Base-by-base conservation (phyloP, 2,797 vertebrate genomes). In the Anomalospiza imberbis region DNA sequence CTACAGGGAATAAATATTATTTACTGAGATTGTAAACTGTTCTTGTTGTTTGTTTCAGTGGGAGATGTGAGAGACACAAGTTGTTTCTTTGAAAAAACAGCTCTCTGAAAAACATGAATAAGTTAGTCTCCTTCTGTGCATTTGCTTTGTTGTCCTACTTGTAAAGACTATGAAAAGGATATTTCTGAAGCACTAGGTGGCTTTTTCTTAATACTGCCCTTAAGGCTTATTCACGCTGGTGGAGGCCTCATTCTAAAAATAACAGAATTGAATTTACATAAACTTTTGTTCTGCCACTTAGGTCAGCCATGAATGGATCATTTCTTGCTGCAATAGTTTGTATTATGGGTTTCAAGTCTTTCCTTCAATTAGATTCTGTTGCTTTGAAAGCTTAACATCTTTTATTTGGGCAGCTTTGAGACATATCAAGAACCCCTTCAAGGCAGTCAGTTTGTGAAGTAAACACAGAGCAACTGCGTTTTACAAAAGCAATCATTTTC, bases 81-180 rank as follows among this genome's bases (percentile, higher is more conserved):
- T 60, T 74, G 36, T 67, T 87, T 79, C 26, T 94, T 91, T 91
- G 78, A 89, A 93, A 88, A 89, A 85, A 48, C 5, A 63, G 20
- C 28, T 73, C 53, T 96, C 93, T 85, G 84, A 77, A 89, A 89
- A 82, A 88, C 48, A 68, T 67, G 57, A 95, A 83, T 36, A 38
- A 73, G 68, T 76, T 91, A 87, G 47, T 73, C 16, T 87, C 67
- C n/a, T 90, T 84, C 58, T 70, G 67, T 76, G 32, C 12, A 21
- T 76, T 79, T 89, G 50, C 67, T 94, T 94, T 96, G 67, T 83
- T 90, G 72, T 89, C 55, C 7, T 72, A 19, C 58, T 92, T 91
- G 48, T 58, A 90, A 88, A 74, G 48, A 57, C 76, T 85, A 17
- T 60, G 54, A 92, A 89, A 92, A 86, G 13, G 36, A 60, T 79